Evolutionary conservation across 2,113 vertebrate genomes (phyloP), one percentile per base, ranked within the genome.

Genomic region (Oreotrochilus melanogaster): DNA sequence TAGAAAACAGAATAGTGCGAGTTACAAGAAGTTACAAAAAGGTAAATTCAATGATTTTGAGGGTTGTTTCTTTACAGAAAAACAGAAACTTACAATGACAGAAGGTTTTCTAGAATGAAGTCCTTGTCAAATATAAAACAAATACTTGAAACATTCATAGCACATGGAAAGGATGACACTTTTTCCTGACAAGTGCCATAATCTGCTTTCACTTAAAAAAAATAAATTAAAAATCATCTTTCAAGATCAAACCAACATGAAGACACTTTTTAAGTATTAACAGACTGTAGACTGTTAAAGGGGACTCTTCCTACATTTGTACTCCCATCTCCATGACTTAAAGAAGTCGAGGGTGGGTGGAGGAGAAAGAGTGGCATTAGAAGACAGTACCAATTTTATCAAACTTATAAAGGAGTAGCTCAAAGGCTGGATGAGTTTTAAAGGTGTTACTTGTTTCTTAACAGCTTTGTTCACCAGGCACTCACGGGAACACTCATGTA

Each of bases 151-250:
- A 79, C 50, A 54, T 73, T 92, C 43, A 70, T 27, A 65, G 50
- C 71, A 78, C 25, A 27, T 31, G 42, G 64, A 43, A 96, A 74
- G 48, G 75, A 90, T 42, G 54, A 73, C 75, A 79, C 45, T 86
- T 90, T 70, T 71, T 66, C 79, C 86, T 74, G 64, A 80, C 39
- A 92, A 92, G 82, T 90, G 69, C 79, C 57, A 86, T 78, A 85
- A 82, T 58, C 58, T 83, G 56, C 48, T 90, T 94, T 86, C 65
- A 48, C 45, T 73, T 64, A 47, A 71, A 65, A 51, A 64, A 50
- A 56, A 73, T 21, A 48, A 28, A 19, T 12, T n/a, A 84, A 75
- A 71, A 47, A 74, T 76, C 67, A 78, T 31, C 78, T 86, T 95
- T 86, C 80, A 79, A 83, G 67, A 80, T 81, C 14, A 54, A 57